Evolutionary conservation across 1,140 invertebrate genomes (phyloP).

Genomic region (Pseudachorutes palmiensis): DNA sequence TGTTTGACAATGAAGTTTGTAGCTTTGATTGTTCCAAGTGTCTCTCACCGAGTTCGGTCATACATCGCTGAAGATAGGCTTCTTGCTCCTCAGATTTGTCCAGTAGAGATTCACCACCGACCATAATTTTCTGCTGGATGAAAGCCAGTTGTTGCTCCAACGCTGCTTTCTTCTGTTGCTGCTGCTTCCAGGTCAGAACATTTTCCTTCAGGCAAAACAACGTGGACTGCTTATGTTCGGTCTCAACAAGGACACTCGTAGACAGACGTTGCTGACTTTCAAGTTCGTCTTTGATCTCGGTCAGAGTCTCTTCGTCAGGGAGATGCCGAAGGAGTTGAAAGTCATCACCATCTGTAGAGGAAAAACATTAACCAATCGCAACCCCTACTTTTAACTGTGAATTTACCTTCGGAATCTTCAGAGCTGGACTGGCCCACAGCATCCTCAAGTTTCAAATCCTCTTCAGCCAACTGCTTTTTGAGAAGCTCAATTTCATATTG

Average conservation of each 20-base stretch:
- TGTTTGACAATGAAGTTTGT: slow-evolving; percentile 69
- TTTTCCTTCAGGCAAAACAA: neutral
- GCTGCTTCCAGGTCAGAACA: slow-evolving; percentile 1
- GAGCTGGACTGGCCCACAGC: neutral
- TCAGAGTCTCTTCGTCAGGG: slow-evolving; percentile 57
- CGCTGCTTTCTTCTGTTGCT: slow-evolving; percentile 38
- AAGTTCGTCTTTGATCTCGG: slow-evolving; percentile 49
- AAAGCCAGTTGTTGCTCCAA: slow-evolving; percentile 77
- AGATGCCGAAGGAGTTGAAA: too few relatives aligned
- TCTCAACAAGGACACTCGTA: slow-evolving; percentile 15
- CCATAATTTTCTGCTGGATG: slow-evolving; percentile 90
- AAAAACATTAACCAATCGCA: slow-evolving; percentile 45
- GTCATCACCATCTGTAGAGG: slow-evolving; percentile 47
- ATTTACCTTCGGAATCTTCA: slow-evolving; percentile 44
- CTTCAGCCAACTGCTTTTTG: slow-evolving; percentile 70
- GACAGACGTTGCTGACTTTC: slow-evolving; percentile 35
- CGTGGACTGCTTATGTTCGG: neutral
- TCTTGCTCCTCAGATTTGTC: slow-evolving; percentile 96
- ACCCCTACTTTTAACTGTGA: slow-evolving; percentile 43
- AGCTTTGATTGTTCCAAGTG: slow-evolving; percentile 74
- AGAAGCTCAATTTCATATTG: slow-evolving; percentile 93
- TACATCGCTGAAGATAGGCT: slow-evolving; percentile 76
- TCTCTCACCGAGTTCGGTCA: slow-evolving; percentile 77
- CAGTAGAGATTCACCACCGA: slow-evolving; percentile 95
- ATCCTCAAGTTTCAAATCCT: slow-evolving; percentile 6